Conservation (phyloP, 37 sponge, comb jelly and placozoan species). For the Eunapius fragilis region DNA sequence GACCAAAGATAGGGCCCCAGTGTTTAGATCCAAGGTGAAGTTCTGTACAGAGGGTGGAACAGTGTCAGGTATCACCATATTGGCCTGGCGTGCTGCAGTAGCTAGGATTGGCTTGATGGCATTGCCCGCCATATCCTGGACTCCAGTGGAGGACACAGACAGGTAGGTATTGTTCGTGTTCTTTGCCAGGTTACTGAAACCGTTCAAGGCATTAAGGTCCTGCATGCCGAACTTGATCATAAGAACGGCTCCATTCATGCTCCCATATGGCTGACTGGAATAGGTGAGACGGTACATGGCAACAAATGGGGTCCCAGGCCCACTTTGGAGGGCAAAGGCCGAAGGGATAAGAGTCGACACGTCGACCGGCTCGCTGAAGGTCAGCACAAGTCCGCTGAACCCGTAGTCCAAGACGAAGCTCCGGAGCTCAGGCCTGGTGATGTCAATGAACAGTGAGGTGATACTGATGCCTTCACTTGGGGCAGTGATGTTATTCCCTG, state of each 20-base stretch:
- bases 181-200: conserved; percentile 36
- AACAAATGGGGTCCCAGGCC: not conserved
- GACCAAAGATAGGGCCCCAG: conserved; percentile 56
- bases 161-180: conserved; percentile 69
- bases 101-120: conserved; percentile 41
- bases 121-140: conserved; percentile 72
- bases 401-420: conserved; percentile 64
- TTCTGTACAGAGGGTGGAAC: conserved; percentile 52
- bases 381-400: conserved; percentile 37
- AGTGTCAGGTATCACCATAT: conserved; percentile 52
- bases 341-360: conserved; percentile 43
- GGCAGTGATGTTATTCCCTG: conserved; percentile 60
- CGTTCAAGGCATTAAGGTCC: conserved; percentile 68
- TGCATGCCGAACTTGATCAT: conserved; percentile 41
- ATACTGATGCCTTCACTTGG: conserved; percentile 8
- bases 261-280: conserved; percentile 21
- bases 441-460: conserved; percentile 54
- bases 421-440: conserved; percentile 53
- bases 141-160: conserved; percentile 65
- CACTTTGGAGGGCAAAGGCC: conserved; percentile 53
- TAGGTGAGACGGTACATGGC: conserved; percentile 24
- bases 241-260: conserved; percentile 26
- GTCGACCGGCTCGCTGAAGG: conserved; percentile 78
- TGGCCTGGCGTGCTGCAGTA: conserved; percentile 44
- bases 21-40: conserved; percentile 79